Base-by-base conservation (phyloP, 2,888 invertebrate species). In the Cryptus armator region DNA sequence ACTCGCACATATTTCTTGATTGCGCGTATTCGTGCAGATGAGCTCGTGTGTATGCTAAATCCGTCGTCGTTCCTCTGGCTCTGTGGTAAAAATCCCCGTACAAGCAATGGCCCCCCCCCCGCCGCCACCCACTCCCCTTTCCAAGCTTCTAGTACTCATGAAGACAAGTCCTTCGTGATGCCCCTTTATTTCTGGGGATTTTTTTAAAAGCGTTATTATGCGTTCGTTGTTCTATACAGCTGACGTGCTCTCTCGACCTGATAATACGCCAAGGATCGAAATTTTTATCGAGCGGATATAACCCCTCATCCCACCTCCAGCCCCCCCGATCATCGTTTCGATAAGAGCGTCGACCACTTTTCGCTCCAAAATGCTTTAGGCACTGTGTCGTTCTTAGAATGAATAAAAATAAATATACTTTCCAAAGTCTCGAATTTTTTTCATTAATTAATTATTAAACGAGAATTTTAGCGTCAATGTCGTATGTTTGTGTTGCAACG, bases 81-180 rank as follows among this genome's bases (percentile, higher is more conserved):
- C 67, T 64, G 19, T 53, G 76, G 62, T 68, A 67, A 77, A 79
- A 84, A 84, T 75, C 75, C 77, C 71, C 32, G 66, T 59, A 71
- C 51, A 64, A 46, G 68, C 62, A 24, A 48, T 24, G 24, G n/a
- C n/a, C 72, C 51, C 37, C 44, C 62, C 51, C 53, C 53, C 16
- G 43, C 16, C 51, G 29, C 51, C 64, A 48, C 37, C 24, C 68
- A 29, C 70, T 53, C 59, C 56, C 44, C 71, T 9, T 0, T n/a
- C 7, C 29, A 12, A 6, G 24, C 59, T 59, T 29, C 29, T 10
- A 32, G 62, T 14, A 62, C 32, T 62, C 62, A 14, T 3, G 71
- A 64, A 68, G 68, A 56, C 77, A 81, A 84, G 77, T 72, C 81
- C 84, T 83, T 74, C 80, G 79, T 75, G 66, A 77, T 76, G 77